phyloP scores from a whole-genome alignment of 2,797 vertebrate species.

The Acanthurus leucopareius region DNA sequence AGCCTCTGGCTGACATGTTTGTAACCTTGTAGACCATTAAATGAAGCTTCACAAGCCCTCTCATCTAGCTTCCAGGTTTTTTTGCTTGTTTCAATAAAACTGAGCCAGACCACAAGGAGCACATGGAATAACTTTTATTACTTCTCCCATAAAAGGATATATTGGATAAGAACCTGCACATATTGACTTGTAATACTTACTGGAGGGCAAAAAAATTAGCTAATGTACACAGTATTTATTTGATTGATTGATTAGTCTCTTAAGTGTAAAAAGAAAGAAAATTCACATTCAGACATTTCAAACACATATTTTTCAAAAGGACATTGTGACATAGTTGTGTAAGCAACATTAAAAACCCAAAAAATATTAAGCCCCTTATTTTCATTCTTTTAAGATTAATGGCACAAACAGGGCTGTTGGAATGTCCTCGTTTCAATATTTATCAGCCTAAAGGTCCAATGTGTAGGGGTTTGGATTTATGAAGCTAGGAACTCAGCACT shows the following conservation, averaged over 20 bases:
- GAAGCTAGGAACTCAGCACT: not conserved
- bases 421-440: too few species aligned
- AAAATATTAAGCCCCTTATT: not conserved
- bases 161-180: not conserved
- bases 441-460: too few species aligned
- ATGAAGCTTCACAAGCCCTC: conserved; percentile 36
- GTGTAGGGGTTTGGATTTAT: not conserved
- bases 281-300: not conserved
- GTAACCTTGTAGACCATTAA: conserved; percentile 48
- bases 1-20: conserved; percentile 51
- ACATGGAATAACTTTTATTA: conserved; percentile 40
- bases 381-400: not conserved
- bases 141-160: conserved; percentile 8
- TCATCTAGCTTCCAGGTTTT: not conserved
- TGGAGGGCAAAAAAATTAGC: not conserved
- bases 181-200: not conserved
- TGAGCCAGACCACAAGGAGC: conserved; percentile 23
- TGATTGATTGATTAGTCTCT: too few species aligned
- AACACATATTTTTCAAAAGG: too few species aligned
- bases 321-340: not conserved
- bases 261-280: not conserved
- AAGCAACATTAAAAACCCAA: not conserved
- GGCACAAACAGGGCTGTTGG: not conserved
- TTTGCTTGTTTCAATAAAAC: conserved; percentile 38
- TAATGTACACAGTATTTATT: not conserved